Evolutionary conservation across 2,888 invertebrate species (phyloP).

Genomic region (Dynastes grantii): DNA sequence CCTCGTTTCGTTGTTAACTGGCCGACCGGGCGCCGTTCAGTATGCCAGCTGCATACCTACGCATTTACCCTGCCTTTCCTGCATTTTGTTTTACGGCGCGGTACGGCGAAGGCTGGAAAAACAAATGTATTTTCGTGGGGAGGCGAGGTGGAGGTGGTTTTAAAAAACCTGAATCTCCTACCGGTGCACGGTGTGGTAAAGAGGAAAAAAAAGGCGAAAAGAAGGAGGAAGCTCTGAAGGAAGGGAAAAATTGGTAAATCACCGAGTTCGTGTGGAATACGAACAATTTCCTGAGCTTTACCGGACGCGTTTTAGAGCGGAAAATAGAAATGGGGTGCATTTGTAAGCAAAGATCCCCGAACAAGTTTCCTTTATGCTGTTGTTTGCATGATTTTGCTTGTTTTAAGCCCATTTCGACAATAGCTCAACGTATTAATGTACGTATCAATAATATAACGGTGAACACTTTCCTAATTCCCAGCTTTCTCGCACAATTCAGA

Average conservation of each 20-base stretch:
- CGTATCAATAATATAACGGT: too few relatives aligned
- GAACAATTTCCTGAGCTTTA: neutral
- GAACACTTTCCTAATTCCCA: too few relatives aligned
- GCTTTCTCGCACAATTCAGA: too few relatives aligned
- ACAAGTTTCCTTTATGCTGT: too few relatives aligned
- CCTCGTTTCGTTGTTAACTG: slow-evolving; percentile 50
- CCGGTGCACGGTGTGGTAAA: neutral
- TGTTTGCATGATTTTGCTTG: too few relatives aligned
- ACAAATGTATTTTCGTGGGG: slow-evolving; percentile 27
- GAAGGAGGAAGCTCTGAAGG: too few relatives aligned
- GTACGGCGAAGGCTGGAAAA: slow-evolving; percentile 15
- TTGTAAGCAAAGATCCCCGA: too few relatives aligned
- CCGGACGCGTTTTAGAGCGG: slow-evolving; percentile 8
- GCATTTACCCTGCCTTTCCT: slow-evolving; percentile 52
- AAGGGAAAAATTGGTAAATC: neutral
- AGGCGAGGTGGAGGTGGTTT: slow-evolving; percentile 12
- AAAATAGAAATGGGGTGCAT: neutral
- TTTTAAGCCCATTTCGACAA: too few relatives aligned
- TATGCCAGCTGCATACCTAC: slow-evolving; percentile 55
- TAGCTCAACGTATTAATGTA: too few relatives aligned
- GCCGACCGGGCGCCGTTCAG: slow-evolving; percentile 49
- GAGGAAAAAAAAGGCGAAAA: neutral
- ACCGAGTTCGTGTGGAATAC: neutral
- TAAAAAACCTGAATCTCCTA: slow-evolving; percentile 21
- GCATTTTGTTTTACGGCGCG: slow-evolving; percentile 43